Percentiles rank a stretch among this genome's conserved stretches.
Evolutionary conservation across 2,113 vertebrate species (phyloP).

Genomic region (Microcebus ravelobensis): DNA sequence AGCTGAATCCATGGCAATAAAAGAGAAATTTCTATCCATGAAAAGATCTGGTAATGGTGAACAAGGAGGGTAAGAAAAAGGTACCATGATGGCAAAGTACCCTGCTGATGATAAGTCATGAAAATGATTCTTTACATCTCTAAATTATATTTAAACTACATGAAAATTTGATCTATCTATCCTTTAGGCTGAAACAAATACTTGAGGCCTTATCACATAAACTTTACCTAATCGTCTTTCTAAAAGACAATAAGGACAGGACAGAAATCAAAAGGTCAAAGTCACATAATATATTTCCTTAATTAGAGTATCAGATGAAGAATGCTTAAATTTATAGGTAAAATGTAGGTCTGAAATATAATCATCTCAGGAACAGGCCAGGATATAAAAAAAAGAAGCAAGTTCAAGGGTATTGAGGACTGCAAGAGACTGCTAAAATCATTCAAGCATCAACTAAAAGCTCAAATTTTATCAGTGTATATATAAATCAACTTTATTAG

Average conservation of each 20-base stretch:
- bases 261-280: constrained; percentile 64
- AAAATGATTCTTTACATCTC: constrained; percentile 22
- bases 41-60: background rate
- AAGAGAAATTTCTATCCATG: background rate
- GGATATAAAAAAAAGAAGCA: constrained; percentile 45
- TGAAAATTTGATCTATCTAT: constrained; percentile 58
- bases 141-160: constrained; percentile 60
- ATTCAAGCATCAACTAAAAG: constrained; percentile 56
- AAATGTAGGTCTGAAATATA: constrained; percentile 48
- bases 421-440: constrained; percentile 54
- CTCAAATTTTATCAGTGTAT: constrained; percentile 53
- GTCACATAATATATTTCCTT: constrained; percentile 31
- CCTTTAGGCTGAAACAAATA: constrained; percentile 24
- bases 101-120: constrained; percentile 46
- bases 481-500: constrained; percentile 70
- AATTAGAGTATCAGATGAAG: constrained; percentile 52
- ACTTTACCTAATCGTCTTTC: constrained; percentile 28
- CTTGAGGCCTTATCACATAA: constrained; percentile 8
- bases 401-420: constrained; percentile 23
- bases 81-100: background rate
- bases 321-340: constrained; percentile 62
- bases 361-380: constrained; percentile 38
- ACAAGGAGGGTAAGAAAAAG: constrained; percentile 22
- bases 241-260: constrained; percentile 18
- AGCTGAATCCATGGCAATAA: background rate